Conservation (phyloP, 2,797 vertebrate species). For the Hydrolagus colliei region DNA sequence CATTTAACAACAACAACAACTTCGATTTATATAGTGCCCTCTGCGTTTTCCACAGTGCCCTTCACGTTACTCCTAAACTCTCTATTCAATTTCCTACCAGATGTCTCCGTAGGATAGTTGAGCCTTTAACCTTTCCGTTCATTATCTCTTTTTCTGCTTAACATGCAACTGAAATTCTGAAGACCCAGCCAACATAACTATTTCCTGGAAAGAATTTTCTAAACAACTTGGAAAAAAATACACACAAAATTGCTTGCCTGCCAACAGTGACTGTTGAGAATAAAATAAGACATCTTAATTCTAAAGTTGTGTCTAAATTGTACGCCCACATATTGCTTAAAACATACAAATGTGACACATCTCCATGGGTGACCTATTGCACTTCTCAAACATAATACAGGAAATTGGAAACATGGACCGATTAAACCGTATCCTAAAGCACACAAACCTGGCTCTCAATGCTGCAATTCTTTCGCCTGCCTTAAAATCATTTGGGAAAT, state of each 20-base stretch:
- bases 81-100: too few species aligned
- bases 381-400: constrained; percentile 23
- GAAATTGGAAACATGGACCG: constrained; percentile 17
- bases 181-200: background rate
- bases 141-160: background rate
- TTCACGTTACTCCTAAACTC: too few species aligned
- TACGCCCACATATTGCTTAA: constrained; percentile 5
- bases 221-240: background rate
- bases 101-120: too few species aligned
- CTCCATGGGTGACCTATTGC: background rate
- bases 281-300: background rate
- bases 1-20: too few species aligned
- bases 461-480: background rate
- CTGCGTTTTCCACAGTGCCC: too few species aligned
- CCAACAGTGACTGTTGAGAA: constrained; percentile 16
- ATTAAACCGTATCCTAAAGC: background rate
- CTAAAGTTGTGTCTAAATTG: background rate
- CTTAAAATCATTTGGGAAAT: background rate
- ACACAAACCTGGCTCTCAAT: constrained; percentile 5
- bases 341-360: background rate
- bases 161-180: background rate
- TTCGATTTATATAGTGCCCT: too few species aligned
- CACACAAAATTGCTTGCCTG: background rate
- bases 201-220: background rate
- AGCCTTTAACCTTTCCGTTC: too few species aligned